Percentiles rank a stretch among this genome's conserved stretches.
Conservation (phyloP, 2,888 invertebrate genomes). For the Napeogenes inachia region DNA sequence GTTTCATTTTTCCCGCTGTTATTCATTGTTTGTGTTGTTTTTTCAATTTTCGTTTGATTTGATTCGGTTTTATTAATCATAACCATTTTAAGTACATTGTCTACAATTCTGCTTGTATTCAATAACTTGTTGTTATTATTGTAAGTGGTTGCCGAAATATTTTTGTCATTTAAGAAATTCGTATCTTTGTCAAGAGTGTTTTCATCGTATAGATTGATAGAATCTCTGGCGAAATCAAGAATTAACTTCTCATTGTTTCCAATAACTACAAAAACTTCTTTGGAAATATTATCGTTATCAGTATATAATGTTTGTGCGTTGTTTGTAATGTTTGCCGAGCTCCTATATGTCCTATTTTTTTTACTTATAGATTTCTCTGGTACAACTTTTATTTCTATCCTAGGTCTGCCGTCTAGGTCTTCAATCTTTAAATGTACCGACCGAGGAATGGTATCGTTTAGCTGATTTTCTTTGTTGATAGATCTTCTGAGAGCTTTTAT, state of each 20-base stretch:
- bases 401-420: constrained; percentile 37
- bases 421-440: constrained; percentile 45
- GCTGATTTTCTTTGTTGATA: constrained; percentile 26
- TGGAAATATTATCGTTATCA: background rate
- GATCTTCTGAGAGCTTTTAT: constrained; percentile 45
- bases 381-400: constrained; percentile 47
- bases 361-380: constrained; percentile 25
- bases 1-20: too few species aligned
- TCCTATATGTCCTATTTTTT: constrained; percentile 15
- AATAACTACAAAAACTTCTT: constrained; percentile 13
- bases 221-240: constrained; percentile 20
- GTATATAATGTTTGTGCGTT: constrained; percentile 8
- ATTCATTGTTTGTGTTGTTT: too few species aligned
- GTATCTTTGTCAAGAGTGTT: background rate
- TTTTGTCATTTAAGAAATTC: too few species aligned
- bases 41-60: too few species aligned
- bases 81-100: too few species aligned
- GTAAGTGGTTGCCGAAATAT: too few species aligned
- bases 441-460: constrained; percentile 5
- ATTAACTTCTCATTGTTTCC: constrained; percentile 21
- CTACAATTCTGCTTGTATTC: too few species aligned
- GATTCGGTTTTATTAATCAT: too few species aligned
- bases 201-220: constrained; percentile 5
- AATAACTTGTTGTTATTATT: too few species aligned
- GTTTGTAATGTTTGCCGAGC: constrained; percentile 10